Percentiles rank a stretch among this genome's conserved stretches.
Evolutionary conservation across 92 coral and sea anemone genomes (phyloP).

Genomic region (Pocillopora grandis): DNA sequence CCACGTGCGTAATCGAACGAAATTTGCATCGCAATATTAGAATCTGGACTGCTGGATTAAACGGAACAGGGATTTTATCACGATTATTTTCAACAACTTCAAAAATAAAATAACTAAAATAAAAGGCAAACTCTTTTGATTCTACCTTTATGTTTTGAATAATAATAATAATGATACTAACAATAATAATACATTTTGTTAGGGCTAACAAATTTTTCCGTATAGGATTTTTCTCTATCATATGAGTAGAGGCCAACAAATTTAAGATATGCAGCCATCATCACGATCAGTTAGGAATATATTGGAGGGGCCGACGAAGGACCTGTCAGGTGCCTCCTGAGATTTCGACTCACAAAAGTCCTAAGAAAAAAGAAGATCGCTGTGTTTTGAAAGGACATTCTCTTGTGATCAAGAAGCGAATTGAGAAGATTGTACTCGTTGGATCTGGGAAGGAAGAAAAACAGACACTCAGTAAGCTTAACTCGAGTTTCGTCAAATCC

Average conservation of each 20-base stretch:
- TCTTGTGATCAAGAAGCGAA: not conserved
- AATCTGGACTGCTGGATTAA: too few species aligned
- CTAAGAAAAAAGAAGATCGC: constrained; percentile 23
- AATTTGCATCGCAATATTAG: too few species aligned
- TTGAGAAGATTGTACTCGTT: not conserved
- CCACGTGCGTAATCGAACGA: too few species aligned
- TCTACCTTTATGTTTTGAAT: too few species aligned
- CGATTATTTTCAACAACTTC: too few species aligned
- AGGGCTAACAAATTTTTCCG: not conserved
- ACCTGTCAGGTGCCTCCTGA: constrained; percentile 26
- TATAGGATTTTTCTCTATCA: constrained; percentile 33
- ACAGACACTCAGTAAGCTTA: too few species aligned
- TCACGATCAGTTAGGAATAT: constrained; percentile 27
- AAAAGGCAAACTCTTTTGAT: too few species aligned
- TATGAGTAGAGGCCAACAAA: constrained; percentile 1
- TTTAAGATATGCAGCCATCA: constrained; percentile 4
- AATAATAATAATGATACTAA: too few species aligned
- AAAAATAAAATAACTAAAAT: too few species aligned
- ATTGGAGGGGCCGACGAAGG: constrained; percentile 24
- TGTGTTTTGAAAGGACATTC: constrained; percentile 8
- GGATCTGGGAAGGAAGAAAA: constrained; percentile 11
- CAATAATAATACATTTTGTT: too few species aligned
- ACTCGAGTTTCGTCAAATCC: too few species aligned
- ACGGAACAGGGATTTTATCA: too few species aligned
- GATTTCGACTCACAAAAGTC: constrained; percentile 7